Evolutionary conservation across 2,113 vertebrate genomes (phyloP).

Genomic region (Taxidea taxus): DNA sequence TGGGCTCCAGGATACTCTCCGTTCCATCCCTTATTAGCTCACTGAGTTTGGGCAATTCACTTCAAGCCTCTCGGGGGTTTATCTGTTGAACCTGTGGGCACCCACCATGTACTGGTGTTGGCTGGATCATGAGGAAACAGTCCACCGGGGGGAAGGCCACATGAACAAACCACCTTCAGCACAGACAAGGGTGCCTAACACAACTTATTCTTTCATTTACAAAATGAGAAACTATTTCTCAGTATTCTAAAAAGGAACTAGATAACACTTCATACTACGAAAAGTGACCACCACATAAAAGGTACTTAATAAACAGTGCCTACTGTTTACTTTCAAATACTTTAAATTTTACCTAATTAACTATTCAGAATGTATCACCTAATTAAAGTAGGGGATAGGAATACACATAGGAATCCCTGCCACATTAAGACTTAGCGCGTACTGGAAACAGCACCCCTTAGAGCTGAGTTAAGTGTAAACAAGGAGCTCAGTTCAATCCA

Average conservation of each 20-base stretch:
- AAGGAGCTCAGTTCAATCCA: not conserved
- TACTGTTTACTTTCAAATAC: not conserved
- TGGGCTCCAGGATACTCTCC: not conserved
- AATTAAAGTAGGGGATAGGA: rapidly evolving
- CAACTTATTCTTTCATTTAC: not conserved
- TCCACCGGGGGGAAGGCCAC: too few relatives aligned
- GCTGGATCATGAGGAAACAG: not conserved
- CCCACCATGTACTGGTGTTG: rapidly evolving
- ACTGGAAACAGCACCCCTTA: not conserved
- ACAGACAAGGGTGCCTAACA: rapidly evolving
- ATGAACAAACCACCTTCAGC: too few relatives aligned
- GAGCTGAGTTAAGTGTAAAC: not conserved
- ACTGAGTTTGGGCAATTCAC: not conserved
- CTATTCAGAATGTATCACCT: not conserved
- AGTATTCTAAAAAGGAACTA: not conserved
- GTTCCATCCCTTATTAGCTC: not conserved
- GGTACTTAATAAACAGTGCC: rapidly evolving
- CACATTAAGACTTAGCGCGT: not conserved
- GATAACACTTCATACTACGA: too few relatives aligned
- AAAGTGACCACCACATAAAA: not conserved
- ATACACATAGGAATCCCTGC: rapidly evolving
- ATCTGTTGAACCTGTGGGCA: not conserved
- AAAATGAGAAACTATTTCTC: not conserved
- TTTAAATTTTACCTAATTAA: too few relatives aligned
- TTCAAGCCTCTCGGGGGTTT: not conserved